Evolutionary conservation across 2,888 invertebrate species (phyloP), one percentile per base, ranked within the genome.

Genomic region (Apotomis capreana): DNA sequence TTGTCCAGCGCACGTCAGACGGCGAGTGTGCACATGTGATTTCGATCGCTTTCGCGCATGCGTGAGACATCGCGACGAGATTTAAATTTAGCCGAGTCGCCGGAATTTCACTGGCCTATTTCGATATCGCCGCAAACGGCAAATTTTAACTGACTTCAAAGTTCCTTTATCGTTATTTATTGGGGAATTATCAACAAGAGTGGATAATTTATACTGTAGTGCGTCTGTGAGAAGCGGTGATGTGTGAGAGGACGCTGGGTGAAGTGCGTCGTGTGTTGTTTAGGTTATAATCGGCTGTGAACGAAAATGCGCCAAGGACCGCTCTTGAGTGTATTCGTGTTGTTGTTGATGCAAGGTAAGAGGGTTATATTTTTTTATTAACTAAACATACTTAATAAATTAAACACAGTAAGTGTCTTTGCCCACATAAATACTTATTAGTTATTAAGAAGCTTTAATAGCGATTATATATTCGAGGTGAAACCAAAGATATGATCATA

Each of bases 81-180:
- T 89, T 90, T 92, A 92, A 91, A 91, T 89, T 89, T 92, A 92
- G 91, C 88, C 80, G 73, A 83, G 85, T 85, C 86, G 85, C 81
- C 86, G 83, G 86, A 86, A 88, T 88, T 88, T 87, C 78, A 83
- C 87, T 85, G 88, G 80, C 88, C 91, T 88, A 91, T 89, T 90
- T 90, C 84, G 78, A 86, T 83, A 80, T 80, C 80, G 75, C 76
- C 79, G 79, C 85, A 87, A 86, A 87, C 85, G 81, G 80, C 80
- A 82, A 82, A 86, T 86, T 86, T 86, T 83, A 82, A 76, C 76
- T 57, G 74, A 76, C 70, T 74, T 75, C 75, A 74, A 73, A 69
- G 74, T 74, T 74, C 73, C 40, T 36, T 71, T 52, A 68, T 71
- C 68, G 67, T 71, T 71, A 71, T 71, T 71, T 71, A 71, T 71